Conservation (phyloP, 1,140 invertebrate genomes). For the Megalonaias nervosa region DNA sequence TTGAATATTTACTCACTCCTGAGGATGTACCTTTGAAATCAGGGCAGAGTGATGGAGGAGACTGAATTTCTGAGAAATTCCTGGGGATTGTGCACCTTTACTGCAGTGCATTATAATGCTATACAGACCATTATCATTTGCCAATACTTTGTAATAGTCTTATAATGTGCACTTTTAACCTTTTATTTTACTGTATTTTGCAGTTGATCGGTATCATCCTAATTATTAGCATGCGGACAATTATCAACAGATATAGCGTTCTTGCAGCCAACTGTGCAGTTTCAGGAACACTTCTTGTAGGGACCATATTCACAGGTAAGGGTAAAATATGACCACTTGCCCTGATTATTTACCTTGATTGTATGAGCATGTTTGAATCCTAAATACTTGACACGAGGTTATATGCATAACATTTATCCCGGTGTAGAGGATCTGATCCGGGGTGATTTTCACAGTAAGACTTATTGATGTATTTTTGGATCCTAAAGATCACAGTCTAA, state of each 20-base stretch:
- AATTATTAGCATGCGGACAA: constrained; percentile 75
- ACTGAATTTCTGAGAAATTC: no score
- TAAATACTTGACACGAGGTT: no score
- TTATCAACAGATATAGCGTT: constrained; percentile 69
- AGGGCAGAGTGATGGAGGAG: no score
- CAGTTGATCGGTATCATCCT: constrained; percentile 88
- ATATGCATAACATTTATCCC: neutral
- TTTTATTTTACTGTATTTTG: constrained; percentile 26
- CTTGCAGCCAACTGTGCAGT: constrained; percentile 81
- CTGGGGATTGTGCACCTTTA: no score
- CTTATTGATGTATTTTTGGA: neutral
- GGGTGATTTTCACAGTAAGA: neutral
- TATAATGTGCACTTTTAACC: neutral
- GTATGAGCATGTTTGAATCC: neutral
- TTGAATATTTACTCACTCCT: no score
- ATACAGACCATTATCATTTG: no score
- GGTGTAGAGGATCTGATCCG: neutral
- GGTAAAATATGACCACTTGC: neutral
- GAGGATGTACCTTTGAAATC: no score
- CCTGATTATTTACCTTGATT: neutral
- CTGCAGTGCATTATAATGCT: no score
- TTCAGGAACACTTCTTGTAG: constrained; percentile 78
- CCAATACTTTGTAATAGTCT: neutral
- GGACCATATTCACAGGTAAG: constrained; percentile 79
- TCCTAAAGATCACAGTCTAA: neutral